These are phyloP conservation scores for Phycodurus eques DNA, from an alignment of 2,113 vertebrate genomes.

Conservation along the genomic window DNA sequence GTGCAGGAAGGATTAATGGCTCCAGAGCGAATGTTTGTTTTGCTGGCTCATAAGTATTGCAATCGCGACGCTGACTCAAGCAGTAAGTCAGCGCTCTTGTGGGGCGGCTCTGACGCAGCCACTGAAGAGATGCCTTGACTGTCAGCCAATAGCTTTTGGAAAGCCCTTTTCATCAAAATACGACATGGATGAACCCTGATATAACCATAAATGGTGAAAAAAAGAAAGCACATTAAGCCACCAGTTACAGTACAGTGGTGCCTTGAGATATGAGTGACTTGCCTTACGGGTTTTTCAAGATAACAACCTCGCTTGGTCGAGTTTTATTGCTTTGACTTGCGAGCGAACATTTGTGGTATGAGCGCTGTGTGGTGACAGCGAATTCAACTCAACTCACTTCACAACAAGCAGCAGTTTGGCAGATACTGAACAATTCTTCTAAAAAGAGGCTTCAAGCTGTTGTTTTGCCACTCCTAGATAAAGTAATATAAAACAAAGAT, in stretches of 20 bases:
- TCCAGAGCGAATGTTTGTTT: not conserved
- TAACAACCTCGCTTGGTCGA: no score
- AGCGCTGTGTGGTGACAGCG: no score
- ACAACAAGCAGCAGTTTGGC: no score
- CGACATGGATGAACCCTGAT: not conserved
- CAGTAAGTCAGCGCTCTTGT: not conserved
- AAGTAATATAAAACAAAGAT: no score
- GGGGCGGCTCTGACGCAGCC: not conserved
- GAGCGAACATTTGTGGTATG: no score
- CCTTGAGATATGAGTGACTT: not conserved
- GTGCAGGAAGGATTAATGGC: not conserved
- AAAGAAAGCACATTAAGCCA: not conserved
- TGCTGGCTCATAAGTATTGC: not conserved
- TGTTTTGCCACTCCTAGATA: no score
- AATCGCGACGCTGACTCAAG: not conserved
- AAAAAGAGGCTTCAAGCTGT: no score
- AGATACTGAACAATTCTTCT: no score
- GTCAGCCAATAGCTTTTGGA: not conserved
- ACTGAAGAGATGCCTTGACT: not conserved
- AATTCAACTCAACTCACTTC: no score
- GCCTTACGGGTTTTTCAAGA: no score
- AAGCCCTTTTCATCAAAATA: slow-evolving; percentile 2
- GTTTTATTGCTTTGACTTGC: no score
- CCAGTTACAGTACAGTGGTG: not conserved
- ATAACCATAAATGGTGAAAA: not conserved